Evolutionary conservation across 2,797 vertebrate genomes (phyloP).

Genomic region (Alcedo quadribrachys): DNA sequence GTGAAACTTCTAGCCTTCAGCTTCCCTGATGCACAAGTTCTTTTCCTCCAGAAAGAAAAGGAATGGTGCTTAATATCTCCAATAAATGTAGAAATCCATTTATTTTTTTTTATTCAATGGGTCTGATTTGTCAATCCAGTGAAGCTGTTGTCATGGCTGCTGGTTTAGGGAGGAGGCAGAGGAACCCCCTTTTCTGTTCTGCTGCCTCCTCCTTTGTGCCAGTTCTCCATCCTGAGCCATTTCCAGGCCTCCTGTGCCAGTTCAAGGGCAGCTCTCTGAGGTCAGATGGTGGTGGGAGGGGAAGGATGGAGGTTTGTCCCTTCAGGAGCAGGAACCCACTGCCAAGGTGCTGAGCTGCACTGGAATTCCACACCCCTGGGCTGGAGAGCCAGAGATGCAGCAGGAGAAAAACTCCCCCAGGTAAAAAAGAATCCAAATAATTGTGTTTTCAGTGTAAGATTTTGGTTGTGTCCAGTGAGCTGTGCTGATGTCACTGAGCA

Average conservation of each 20-base stretch:
- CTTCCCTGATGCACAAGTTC: conserved; percentile 48
- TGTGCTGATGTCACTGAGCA: accelerated
- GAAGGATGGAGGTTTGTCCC: neutral
- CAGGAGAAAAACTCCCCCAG: neutral
- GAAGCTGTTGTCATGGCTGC: neutral
- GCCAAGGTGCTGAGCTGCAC: neutral
- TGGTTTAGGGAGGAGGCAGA: neutral
- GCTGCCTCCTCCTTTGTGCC: neutral
- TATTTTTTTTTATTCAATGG: neutral
- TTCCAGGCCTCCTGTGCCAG: neutral
- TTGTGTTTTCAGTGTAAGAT: neutral
- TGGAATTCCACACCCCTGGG: neutral
- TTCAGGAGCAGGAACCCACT: neutral
- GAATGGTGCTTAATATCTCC: conserved; percentile 62
- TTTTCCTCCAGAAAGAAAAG: conserved; percentile 62
- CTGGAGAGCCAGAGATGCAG: neutral
- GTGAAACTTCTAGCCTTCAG: conserved; percentile 53
- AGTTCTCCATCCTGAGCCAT: neutral
- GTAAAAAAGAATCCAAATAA: neutral
- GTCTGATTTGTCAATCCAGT: conserved; percentile 44
- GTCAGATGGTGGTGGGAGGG: neutral
- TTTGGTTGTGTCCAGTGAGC: neutral
- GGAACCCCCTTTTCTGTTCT: neutral
- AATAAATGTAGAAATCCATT: conserved; percentile 62
- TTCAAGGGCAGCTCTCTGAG: neutral